phyloP scores from a whole-genome alignment of 1,140 invertebrate genomes.

The Musca vetustissima region DNA sequence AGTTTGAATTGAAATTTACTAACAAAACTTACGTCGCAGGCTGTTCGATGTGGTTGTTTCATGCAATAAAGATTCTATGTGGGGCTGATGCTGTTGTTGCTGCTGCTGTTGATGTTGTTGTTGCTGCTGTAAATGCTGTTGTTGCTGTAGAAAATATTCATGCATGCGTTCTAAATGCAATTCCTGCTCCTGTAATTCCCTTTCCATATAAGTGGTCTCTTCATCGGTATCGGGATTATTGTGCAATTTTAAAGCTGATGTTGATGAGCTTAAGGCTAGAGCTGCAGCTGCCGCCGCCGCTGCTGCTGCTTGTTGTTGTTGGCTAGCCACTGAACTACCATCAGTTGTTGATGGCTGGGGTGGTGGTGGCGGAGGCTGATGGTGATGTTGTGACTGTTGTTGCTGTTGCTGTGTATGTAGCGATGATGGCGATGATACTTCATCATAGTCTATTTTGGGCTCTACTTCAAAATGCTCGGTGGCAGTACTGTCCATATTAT shows the following conservation, averaged over 20 bases:
- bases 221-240: slow-evolving; percentile 18
- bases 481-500: not conserved
- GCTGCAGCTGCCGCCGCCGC: not conserved
- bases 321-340: not conserved
- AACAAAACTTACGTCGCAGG: slow-evolving; percentile 25
- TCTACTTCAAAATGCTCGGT: slow-evolving; percentile 26
- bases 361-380: not conserved
- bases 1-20: not conserved
- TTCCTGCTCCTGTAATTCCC: slow-evolving; percentile 37
- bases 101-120: slow-evolving; percentile 44
- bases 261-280: slow-evolving; percentile 15
- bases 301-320: not conserved
- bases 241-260: slow-evolving; percentile 17
- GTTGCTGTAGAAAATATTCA: slow-evolving; percentile 46
- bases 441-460: slow-evolving; percentile 29
- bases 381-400: slow-evolving; percentile 33
- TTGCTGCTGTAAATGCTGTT: slow-evolving; percentile 46
- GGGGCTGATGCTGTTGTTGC: slow-evolving; percentile 40
- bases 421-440: slow-evolving; percentile 5
- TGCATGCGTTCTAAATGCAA: slow-evolving; percentile 47
- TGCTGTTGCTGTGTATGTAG: slow-evolving; percentile 31
- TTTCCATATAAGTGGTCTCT: slow-evolving; percentile 11
- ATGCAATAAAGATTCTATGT: slow-evolving; percentile 27
- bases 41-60: slow-evolving; percentile 24
- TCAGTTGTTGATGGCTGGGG: not conserved